These are phyloP conservation scores for Palythoa grandis DNA, from an alignment of 92 coral and sea anemone species.

Conservation along the genomic window DNA sequence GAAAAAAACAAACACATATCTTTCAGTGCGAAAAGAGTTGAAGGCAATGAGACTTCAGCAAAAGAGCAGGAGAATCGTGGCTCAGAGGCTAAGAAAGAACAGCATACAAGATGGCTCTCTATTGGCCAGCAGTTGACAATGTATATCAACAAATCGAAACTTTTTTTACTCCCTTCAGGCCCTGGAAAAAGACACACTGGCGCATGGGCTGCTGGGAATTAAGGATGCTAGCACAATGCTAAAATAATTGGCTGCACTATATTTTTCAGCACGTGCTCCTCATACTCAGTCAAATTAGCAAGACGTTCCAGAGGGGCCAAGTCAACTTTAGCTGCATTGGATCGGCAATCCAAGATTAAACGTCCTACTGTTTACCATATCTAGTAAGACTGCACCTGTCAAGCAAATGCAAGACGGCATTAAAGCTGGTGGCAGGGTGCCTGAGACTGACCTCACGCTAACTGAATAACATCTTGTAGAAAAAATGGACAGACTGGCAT, in stretches of 20 bases:
- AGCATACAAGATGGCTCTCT: constrained; percentile 15
- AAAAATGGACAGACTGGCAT: too few species aligned
- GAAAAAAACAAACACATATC: constrained; percentile 49
- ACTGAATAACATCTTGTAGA: constrained; percentile 41
- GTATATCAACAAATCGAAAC: too few species aligned
- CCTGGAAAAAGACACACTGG: constrained; percentile 25
- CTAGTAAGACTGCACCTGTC: constrained; percentile 26
- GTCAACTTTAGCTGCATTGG: constrained; percentile 52
- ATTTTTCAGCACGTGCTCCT: constrained; percentile 27
- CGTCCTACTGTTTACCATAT: constrained; percentile 27
- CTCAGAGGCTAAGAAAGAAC: constrained; percentile 13
- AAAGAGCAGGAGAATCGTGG: constrained; percentile 44
- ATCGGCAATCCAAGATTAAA: constrained; percentile 15
- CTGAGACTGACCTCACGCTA: constrained; percentile 23
- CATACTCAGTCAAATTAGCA: constrained; percentile 30
- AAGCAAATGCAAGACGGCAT: constrained; percentile 38
- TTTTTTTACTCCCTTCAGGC: constrained; percentile 28
- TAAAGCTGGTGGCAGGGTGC: constrained; percentile 39
- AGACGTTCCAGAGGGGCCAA: not conserved
- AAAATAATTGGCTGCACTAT: constrained; percentile 23
- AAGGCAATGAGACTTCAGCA: constrained; percentile 49
- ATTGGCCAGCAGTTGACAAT: constrained; percentile 17
- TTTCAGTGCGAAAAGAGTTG: constrained; percentile 41
- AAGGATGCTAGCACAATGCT: constrained; percentile 19
- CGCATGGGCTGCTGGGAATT: not conserved